Conservation (phyloP, 2,888 invertebrate genomes). For the Hyposoter didymator region DNA sequence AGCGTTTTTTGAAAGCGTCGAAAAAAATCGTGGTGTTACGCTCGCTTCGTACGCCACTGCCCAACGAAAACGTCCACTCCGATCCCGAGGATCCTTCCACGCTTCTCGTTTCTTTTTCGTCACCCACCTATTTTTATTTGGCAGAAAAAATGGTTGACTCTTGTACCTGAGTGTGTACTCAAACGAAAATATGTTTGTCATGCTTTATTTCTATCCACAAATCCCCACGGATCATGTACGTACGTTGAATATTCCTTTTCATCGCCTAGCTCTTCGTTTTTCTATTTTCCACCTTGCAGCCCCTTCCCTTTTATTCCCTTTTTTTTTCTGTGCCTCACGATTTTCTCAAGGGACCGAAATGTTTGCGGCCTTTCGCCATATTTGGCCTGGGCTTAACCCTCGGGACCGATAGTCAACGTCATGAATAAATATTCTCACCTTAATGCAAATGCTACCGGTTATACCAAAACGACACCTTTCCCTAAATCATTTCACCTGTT, state of each 20-base stretch:
- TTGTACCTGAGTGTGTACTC: not conserved
- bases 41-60: too few species aligned
- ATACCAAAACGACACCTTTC: slow-evolving; percentile 13
- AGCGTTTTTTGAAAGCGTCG: too few species aligned
- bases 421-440: slow-evolving; percentile 58
- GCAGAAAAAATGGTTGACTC: not conserved
- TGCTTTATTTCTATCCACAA: slow-evolving; percentile 21
- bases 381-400: not conserved
- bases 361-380: slow-evolving; percentile 28
- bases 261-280: slow-evolving; percentile 10
- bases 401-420: slow-evolving; percentile 29
- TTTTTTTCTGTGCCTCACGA: slow-evolving; percentile 12
- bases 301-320: not conserved
- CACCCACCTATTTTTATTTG: not conserved
- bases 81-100: too few species aligned
- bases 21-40: too few species aligned
- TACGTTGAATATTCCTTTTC: slow-evolving; percentile 20
- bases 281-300: slow-evolving; percentile 29
- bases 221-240: not conserved
- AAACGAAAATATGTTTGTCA: slow-evolving; percentile 22
- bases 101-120: not conserved
- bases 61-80: too few species aligned
- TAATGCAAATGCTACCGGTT: slow-evolving; percentile 32
- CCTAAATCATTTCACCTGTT: not conserved
- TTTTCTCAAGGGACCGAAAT: slow-evolving; percentile 42